phyloP scores from a whole-genome alignment of 1,140 invertebrate species.

The Paramacrobiotus metropolitanus region DNA sequence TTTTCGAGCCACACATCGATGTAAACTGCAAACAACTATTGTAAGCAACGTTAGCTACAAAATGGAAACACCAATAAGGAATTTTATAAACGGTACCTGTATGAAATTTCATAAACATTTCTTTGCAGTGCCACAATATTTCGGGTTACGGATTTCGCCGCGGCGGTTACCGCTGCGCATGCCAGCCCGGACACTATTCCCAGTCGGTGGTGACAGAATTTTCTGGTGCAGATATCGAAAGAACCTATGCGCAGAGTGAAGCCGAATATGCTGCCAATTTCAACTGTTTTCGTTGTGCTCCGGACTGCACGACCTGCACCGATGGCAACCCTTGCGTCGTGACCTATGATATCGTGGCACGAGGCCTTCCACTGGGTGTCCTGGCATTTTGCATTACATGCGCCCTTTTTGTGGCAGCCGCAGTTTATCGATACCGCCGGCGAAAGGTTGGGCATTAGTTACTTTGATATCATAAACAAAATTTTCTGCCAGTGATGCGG shows the following conservation, averaged over 20 bases:
- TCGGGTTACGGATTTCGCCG: slow-evolving; percentile 14
- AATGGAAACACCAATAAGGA: neutral
- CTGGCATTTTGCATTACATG: slow-evolving; percentile 45
- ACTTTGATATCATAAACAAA: too few species aligned
- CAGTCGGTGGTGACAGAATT: slow-evolving; percentile 16
- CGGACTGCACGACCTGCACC: slow-evolving; percentile 29
- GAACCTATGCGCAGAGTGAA: slow-evolving; percentile 13
- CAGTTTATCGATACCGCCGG: slow-evolving; percentile 34
- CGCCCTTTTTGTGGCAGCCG: slow-evolving; percentile 38
- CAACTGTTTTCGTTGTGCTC: slow-evolving; percentile 32
- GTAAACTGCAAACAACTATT: slow-evolving; percentile 22
- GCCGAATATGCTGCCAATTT: slow-evolving; percentile 14
- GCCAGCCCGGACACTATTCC: slow-evolving; percentile 17
- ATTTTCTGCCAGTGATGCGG: too few species aligned
- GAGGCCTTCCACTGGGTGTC: slow-evolving; percentile 38
- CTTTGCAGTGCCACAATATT: slow-evolving; percentile 17
- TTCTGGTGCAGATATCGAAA: slow-evolving; percentile 18
- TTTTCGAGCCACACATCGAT: slow-evolving; percentile 23
- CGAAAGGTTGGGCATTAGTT: too few species aligned
- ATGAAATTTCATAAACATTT: slow-evolving; percentile 5
- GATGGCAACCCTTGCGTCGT: slow-evolving; percentile 29
- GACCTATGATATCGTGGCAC: slow-evolving; percentile 32
- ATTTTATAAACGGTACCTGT: neutral
- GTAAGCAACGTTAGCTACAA: slow-evolving; percentile 15
- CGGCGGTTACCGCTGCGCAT: slow-evolving; percentile 19